Base-by-base conservation (phyloP, 2,797 vertebrate species). In the Pipistrellus pipistrellus region DNA sequence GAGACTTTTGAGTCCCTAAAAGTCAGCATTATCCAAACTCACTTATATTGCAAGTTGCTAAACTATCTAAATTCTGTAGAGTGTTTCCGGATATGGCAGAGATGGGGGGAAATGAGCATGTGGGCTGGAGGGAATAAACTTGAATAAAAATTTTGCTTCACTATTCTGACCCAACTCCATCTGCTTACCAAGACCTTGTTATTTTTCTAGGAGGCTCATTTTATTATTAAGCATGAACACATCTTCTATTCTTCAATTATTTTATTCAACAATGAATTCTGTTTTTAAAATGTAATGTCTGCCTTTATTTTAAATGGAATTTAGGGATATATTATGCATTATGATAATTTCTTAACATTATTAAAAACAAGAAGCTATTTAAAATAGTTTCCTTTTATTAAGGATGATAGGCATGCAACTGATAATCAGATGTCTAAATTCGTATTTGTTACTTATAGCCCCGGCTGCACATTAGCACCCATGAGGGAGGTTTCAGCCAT, bases 121-220 rank as follows among this genome's bases (percentile, higher is more conserved):
- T 82, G 53, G 75, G 59, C 51, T 27, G 17, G 35, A 83, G 35
- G 30, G 10, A 68, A 17, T 46, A 85, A 80, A 8, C 38, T 27
- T 82, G 84, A 93, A 94, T 78, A 83, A 93, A 93, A 93, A 53
- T 41, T 69, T 82, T 91, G 48, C 48, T 68, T 87, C 83, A 76
- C 93, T 95, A 90, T 94, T 91, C 84, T 88, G 59, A 64, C 73
- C 82, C 32, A 82, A 82, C 57, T 94, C 78, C 75, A 90, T 85
- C 87, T 95, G 71, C 41, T 87, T 82, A 83, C 41, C 55, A 85
- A 46, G 41, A 93, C 6, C 18, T 64, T 73, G 38, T 53, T 85
- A 12, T 90, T 83, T 95, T 93, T 71, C 62, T 57, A 80, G 38
- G 20, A 85, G 68, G 23, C n/a, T 93, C 35, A 6, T 85, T 97